phyloP scores from a whole-genome alignment of 2,113 vertebrate species.

The chimpanzee (Pan troglodytes) region NHGRI_mPanTro3-v2.1_pri NC_072409.2:78131501-78132000 shows the following conservation, averaged over 20 bases:
- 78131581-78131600: no score
- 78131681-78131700: background rate
- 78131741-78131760: background rate
- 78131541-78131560: no score
- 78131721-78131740: background rate
- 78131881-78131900: background rate
- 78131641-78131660: background rate
- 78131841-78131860: background rate
- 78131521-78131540: no score
- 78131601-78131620: background rate
- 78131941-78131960: background rate
- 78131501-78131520: no score
- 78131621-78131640: background rate
- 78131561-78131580: no score
- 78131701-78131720: slow-evolving; percentile 14
- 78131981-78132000: background rate
- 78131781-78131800: background rate
- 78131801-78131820: background rate
- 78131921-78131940: background rate
- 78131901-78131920: background rate
- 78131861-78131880: background rate
- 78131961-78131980: background rate
- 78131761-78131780: background rate
- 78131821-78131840: background rate
- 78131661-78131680: background rate